Conservation (phyloP, 2,113 vertebrate genomes). For the Cynopterus brachyotis region DNA sequence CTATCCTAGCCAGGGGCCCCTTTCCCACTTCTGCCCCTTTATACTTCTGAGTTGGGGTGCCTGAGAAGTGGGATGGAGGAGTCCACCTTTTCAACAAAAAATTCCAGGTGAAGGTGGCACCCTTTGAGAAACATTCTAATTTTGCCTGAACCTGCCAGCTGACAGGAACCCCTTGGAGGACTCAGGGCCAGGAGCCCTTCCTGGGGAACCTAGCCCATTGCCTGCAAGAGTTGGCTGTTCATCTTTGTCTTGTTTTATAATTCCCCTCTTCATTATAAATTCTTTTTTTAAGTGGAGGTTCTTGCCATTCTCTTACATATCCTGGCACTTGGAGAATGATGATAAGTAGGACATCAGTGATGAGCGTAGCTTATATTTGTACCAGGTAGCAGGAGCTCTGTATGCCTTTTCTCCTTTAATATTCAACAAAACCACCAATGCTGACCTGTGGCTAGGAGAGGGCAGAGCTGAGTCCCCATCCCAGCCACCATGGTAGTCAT, state of each 20-base stretch:
- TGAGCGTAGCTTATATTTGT: neutral
- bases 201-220: accelerated
- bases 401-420: neutral
- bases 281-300: neutral
- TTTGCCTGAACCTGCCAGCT: neutral
- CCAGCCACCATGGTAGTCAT: no score
- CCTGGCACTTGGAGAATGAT: neutral
- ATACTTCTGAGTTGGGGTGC: neutral
- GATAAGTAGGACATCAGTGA: neutral
- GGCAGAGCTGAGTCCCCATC: neutral
- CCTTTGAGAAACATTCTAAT: neutral
- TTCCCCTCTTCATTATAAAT: neutral
- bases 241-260: neutral
- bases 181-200: neutral
- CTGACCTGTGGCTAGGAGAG: accelerated
- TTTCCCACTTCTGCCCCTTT: neutral
- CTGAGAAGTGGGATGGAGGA: neutral
- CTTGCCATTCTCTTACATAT: accelerated
- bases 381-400: no score
- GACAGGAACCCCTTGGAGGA: neutral
- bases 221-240: neutral
- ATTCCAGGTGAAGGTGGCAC: accelerated
- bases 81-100: neutral
- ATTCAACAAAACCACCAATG: neutral
- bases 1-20: neutral